Conservation (phyloP, 2,797 vertebrate genomes). For the Gymnoscopelus microlampas region DNA sequence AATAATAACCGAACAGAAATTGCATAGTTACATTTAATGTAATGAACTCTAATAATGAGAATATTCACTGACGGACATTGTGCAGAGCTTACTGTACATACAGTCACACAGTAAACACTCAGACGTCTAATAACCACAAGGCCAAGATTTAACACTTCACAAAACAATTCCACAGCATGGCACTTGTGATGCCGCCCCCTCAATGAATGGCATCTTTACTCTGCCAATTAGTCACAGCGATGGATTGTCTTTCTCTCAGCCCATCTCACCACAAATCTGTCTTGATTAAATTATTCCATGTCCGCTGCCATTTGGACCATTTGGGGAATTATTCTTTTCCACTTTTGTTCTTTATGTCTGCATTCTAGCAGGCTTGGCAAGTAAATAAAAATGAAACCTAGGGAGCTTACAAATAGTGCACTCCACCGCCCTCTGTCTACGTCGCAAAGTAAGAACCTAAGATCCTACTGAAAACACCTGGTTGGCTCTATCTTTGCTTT, state of each 20-base stretch:
- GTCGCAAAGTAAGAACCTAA: constrained; percentile 8
- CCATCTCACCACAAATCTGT: constrained; percentile 68
- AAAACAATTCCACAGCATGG: constrained; percentile 64
- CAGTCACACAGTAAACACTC: constrained; percentile 68
- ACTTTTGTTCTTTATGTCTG: constrained; percentile 24
- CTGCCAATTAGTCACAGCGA: constrained; percentile 77
- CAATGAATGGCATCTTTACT: constrained; percentile 52
- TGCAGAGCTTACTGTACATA: constrained; percentile 55
- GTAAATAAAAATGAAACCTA: constrained; percentile 62
- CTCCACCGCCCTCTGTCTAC: no score
- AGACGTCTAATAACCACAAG: constrained; percentile 43
- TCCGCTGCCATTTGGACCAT: constrained; percentile 63
- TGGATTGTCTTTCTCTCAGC: constrained; percentile 69
- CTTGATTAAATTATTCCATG: constrained; percentile 71
- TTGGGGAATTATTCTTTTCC: constrained; percentile 39
- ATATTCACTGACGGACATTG: constrained; percentile 56
- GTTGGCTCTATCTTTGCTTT: constrained; percentile 45
- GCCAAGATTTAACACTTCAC: constrained; percentile 74
- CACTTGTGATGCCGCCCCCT: constrained; percentile 58
- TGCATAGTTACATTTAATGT: no score
- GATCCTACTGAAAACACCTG: constrained; percentile 50
- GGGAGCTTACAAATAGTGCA: constrained; percentile 43
- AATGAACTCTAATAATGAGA: constrained; percentile 64
- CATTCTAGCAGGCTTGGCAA: constrained; percentile 52
- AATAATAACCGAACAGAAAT: constrained; percentile 8